phyloP scores from a whole-genome alignment of 2,113 vertebrate species.

The Struthio camelus region DNA sequence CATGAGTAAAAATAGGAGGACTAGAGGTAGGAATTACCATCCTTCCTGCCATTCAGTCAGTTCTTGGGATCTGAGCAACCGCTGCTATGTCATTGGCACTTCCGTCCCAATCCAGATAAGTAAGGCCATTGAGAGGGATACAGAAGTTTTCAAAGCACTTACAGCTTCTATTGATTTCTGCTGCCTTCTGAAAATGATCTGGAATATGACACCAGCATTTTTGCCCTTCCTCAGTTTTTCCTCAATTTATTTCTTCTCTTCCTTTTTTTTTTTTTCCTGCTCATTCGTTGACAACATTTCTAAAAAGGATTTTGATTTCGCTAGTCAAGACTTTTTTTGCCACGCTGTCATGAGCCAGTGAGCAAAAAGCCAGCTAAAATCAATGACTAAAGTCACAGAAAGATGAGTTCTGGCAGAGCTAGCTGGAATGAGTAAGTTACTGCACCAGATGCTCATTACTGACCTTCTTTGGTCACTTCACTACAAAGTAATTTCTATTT shows the following conservation, averaged over 20 bases:
- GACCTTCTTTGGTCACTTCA: neutral
- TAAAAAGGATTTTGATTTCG: constrained; percentile 4
- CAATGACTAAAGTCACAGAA: neutral
- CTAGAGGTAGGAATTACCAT: neutral
- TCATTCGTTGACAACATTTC: neutral
- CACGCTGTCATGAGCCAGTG: neutral
- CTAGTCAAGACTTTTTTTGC: neutral
- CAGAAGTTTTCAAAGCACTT: neutral
- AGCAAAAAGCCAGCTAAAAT: neutral
- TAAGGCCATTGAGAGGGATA: neutral
- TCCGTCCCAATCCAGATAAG: neutral
- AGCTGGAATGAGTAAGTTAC: neutral
- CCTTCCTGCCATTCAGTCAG: neutral
- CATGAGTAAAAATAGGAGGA: neutral
- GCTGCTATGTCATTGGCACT: neutral
- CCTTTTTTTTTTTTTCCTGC: neutral
- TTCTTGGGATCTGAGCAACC: neutral
- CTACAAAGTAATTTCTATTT: neutral
- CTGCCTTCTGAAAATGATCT: neutral
- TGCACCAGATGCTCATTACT: neutral
- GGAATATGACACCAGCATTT: neutral
- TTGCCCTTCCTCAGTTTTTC: neutral
- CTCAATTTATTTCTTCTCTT: neutral
- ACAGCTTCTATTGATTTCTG: neutral
- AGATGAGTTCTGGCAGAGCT: neutral